Evolutionary conservation across 1,140 invertebrate species (phyloP).

Genomic region (Drosophila pseudoobscura): DNA sequence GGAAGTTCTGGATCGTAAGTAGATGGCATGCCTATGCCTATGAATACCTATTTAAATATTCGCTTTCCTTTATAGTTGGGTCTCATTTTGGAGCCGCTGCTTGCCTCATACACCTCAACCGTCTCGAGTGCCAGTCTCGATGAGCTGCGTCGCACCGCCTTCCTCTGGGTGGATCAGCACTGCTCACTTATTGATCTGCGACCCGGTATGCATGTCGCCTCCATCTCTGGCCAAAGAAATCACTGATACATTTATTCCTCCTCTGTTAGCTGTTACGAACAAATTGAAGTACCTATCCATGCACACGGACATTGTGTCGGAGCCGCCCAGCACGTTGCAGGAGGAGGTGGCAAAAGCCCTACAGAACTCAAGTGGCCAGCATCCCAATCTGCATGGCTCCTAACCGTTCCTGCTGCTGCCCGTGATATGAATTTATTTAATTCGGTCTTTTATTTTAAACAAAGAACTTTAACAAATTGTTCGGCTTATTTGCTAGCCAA

Average conservation of each 20-base stretch:
- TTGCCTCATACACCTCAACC: slow-evolving; percentile 94
- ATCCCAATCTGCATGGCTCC: slow-evolving; percentile 78
- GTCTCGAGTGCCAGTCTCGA: slow-evolving; percentile 96
- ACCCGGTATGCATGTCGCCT: slow-evolving; percentile 87
- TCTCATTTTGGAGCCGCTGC: slow-evolving; percentile 92
- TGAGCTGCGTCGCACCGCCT: slow-evolving; percentile 95
- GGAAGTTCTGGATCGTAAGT: slow-evolving; percentile 98
- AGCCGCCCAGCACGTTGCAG: slow-evolving; percentile 91
- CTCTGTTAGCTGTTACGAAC: slow-evolving; percentile 92
- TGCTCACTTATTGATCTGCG: slow-evolving; percentile 96
- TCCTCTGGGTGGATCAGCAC: slow-evolving; percentile 97
- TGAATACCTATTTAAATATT: background rate
- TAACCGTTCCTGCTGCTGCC: slow-evolving; percentile 55
- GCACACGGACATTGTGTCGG: slow-evolving; percentile 95
- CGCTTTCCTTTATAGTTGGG: slow-evolving; percentile 89
- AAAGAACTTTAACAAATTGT: slow-evolving; percentile 42
- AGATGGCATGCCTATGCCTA: background rate
- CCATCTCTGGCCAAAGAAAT: background rate
- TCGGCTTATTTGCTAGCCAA: slow-evolving; percentile 10
- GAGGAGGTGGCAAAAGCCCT: slow-evolving; percentile 89
- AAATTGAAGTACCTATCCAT: slow-evolving; percentile 95
- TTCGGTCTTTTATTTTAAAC: slow-evolving; percentile 40
- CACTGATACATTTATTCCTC: background rate
- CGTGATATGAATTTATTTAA: slow-evolving; percentile 76
- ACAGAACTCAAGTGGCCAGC: slow-evolving; percentile 72